phyloP scores from a whole-genome alignment of 2,113 vertebrate genomes.

The Vulpes ferrilata region DNA sequence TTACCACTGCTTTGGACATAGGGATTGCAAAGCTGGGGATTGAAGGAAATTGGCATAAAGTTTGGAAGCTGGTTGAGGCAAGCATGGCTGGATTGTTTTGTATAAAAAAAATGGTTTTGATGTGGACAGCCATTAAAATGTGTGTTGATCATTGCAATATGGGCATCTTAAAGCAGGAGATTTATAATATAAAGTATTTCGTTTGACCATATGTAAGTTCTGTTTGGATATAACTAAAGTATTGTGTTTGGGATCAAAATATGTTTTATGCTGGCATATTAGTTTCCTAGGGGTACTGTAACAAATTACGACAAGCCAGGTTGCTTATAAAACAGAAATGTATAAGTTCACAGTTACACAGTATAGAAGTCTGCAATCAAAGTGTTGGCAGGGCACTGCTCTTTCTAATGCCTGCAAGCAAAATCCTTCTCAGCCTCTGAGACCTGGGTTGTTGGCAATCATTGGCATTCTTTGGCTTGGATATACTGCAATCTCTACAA shows the following conservation, averaged over 20 bases:
- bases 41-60: neutral
- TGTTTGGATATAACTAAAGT: neutral
- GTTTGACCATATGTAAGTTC: neutral
- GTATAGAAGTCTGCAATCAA: neutral
- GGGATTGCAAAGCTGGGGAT: neutral
- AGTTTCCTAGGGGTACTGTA: neutral
- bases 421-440: neutral
- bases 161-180: neutral
- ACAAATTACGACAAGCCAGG: neutral
- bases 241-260: neutral
- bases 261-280: neutral
- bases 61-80: neutral
- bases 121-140: neutral
- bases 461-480: neutral
- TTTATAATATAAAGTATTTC: neutral
- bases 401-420: neutral
- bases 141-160: neutral
- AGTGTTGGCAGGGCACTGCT: neutral
- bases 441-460: neutral
- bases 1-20: neutral
- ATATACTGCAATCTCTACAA: neutral
- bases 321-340: neutral
- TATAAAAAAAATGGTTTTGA: neutral
- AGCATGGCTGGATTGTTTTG: neutral
- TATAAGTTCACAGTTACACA: neutral